These are phyloP conservation scores for Platygyra sinensis DNA, from an alignment of 64 coral and sea anemone species.

Conservation along the genomic window DNA sequence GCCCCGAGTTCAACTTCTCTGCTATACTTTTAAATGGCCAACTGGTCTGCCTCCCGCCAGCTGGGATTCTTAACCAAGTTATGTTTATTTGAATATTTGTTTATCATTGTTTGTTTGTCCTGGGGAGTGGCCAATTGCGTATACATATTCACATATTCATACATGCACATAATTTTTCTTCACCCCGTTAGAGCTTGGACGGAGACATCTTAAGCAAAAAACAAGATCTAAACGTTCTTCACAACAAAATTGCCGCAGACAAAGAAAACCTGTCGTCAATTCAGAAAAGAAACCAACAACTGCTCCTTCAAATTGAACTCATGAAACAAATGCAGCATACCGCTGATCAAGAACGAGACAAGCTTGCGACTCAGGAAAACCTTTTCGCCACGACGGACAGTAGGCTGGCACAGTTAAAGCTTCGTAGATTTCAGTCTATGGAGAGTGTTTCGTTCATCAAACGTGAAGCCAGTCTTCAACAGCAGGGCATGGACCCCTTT, in stretches of 20 bases:
- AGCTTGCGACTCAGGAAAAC: neutral
- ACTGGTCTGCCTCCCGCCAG: too few species aligned
- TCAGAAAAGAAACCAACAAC: neutral
- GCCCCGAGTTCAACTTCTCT: too few species aligned
- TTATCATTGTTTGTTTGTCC: too few species aligned
- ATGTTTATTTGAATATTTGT: too few species aligned
- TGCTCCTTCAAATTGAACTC: constrained; percentile 28
- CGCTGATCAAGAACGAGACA: neutral
- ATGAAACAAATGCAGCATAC: constrained; percentile 15
- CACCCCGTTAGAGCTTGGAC: neutral
- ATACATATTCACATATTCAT: too few species aligned
- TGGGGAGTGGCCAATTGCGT: too few species aligned
- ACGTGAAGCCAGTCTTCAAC: neutral
- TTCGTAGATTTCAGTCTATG: neutral
- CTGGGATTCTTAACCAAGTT: too few species aligned
- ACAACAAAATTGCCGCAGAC: neutral
- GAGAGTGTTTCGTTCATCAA: neutral
- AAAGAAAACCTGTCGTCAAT: neutral
- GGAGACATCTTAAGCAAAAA: neutral
- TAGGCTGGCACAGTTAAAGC: neutral
- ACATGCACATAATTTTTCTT: neutral
- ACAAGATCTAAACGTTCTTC: constrained; percentile 6
- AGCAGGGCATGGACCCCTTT: neutral
- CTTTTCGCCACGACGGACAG: neutral
- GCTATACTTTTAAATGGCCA: too few species aligned